Percentiles rank a stretch among this genome's conserved stretches.
These are phyloP conservation scores for Morone chrysops DNA, from an alignment of 2,113 vertebrate genomes.

Conservation along the genomic window DNA sequence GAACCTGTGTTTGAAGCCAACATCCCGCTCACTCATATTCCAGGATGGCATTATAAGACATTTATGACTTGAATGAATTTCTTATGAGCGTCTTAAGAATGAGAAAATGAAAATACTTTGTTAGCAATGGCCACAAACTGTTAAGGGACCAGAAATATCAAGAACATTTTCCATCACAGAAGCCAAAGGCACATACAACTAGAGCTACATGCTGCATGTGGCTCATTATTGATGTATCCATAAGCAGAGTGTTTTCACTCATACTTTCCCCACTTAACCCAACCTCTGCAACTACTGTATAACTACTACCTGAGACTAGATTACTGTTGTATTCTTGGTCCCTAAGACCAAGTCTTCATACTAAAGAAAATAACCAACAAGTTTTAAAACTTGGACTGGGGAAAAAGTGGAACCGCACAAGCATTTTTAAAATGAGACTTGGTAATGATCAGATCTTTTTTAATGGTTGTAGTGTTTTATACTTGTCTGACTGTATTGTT, in stretches of 20 bases:
- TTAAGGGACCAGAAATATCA: not conserved
- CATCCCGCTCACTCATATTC: not conserved
- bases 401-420: no score
- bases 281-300: not conserved
- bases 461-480: not conserved
- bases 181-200: not conserved
- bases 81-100: constrained; percentile 31
- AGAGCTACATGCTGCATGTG: no score
- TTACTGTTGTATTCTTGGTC: no score
- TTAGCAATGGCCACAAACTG: not conserved
- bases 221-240: not conserved
- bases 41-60: constrained; percentile 33
- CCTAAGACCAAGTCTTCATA: not conserved
- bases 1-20: not conserved
- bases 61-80: constrained; percentile 60
- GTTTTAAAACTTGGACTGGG: no score
- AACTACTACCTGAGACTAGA: not conserved
- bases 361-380: not conserved
- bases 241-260: not conserved
- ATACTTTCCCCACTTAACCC: not conserved
- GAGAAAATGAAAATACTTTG: constrained; percentile 25
- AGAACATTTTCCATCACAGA: not conserved
- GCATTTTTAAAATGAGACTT: no score
- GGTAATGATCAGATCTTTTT: no score
- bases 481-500: not conserved